Conservation (phyloP, 2,888 invertebrate genomes). For the Mimachlamys varia region DNA sequence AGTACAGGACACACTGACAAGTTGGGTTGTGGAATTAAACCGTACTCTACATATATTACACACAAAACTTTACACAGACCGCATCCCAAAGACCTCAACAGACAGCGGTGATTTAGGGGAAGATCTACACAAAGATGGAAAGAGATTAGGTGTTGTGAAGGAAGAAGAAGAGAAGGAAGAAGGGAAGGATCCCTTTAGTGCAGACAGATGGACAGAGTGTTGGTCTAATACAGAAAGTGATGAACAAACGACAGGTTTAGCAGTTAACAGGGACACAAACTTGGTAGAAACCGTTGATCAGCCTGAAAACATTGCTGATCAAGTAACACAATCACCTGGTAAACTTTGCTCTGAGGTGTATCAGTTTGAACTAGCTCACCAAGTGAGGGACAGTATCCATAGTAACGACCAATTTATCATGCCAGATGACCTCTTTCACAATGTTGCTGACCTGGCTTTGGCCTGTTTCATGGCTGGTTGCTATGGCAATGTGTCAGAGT, state of each 20-base stretch:
- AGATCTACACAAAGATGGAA: background rate
- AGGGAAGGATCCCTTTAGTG: background rate
- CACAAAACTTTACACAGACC: conserved; percentile 36
- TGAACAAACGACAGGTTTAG: background rate
- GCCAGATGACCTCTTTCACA: conserved; percentile 54
- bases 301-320: background rate
- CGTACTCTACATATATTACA: conserved; percentile 60
- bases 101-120: conserved; percentile 7
- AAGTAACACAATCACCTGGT: background rate
- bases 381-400: conserved; percentile 44
- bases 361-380: background rate
- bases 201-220: background rate
- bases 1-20: conserved; percentile 55
- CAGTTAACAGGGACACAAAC: background rate
- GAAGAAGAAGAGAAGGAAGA: background rate
- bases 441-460: conserved; percentile 63
- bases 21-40: conserved; percentile 67
- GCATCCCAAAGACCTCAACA: conserved; percentile 18
- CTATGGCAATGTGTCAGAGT: conserved; percentile 63
- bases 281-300: background rate
- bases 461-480: conserved; percentile 68
- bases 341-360: background rate
- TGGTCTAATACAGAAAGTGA: background rate
- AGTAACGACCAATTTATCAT: conserved; percentile 66
- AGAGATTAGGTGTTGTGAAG: background rate